Conservation (phyloP, 2,888 invertebrate genomes). For the Acronicta psi region DNA sequence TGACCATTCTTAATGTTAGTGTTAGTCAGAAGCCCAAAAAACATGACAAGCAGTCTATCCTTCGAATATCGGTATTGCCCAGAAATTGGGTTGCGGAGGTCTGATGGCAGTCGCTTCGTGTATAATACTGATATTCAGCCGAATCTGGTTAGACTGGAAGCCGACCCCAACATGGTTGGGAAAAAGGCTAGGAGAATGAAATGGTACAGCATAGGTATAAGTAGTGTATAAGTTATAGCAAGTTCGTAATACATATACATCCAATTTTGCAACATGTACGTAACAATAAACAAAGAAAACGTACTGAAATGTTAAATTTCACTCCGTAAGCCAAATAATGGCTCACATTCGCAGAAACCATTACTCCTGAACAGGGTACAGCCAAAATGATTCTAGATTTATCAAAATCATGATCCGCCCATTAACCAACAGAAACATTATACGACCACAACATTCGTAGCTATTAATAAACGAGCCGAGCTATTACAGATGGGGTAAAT, state of each 20-base stretch:
- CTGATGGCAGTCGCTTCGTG: no score
- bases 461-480: constrained; percentile 73
- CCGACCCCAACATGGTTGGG: no score
- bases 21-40: no score
- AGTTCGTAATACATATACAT: not conserved
- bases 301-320: constrained; percentile 32
- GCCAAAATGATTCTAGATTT: constrained; percentile 66
- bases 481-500: constrained; percentile 77
- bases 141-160: no score
- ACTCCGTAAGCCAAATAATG: constrained; percentile 30
- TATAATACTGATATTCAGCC: no score
- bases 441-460: constrained; percentile 69
- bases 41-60: no score
- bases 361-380: constrained; percentile 41
- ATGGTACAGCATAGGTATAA: no score
- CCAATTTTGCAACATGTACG: not conserved
- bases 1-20: no score
- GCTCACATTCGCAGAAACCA: constrained; percentile 46
- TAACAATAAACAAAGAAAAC: constrained; percentile 22
- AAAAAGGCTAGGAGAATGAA: no score
- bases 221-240: no score
- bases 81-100: no score
- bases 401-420: constrained; percentile 72
- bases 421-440: constrained; percentile 72
- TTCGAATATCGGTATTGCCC: no score